Evolutionary conservation across 2,113 vertebrate genomes (phyloP).

Genomic region (Nettapus auritus): DNA sequence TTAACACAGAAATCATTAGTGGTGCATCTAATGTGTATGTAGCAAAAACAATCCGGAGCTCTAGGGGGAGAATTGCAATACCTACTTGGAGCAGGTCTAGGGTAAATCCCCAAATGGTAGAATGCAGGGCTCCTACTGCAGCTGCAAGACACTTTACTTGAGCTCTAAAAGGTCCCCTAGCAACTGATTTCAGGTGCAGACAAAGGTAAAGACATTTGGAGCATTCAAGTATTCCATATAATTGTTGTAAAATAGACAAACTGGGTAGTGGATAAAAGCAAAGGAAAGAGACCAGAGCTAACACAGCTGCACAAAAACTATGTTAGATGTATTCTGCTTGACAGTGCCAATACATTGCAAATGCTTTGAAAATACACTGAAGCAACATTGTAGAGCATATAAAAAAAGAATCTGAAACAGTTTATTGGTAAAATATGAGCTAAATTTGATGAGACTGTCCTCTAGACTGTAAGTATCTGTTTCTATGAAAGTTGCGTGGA

Average conservation of each 20-base stretch:
- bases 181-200: not conserved
- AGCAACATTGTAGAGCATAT: not conserved
- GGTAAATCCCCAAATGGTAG: not conserved
- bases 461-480: slow-evolving; percentile 20
- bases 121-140: not conserved
- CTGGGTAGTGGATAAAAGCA: not conserved
- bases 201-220: not conserved
- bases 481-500: not conserved
- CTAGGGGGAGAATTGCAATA: not conserved
- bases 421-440: slow-evolving; percentile 2
- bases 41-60: not conserved
- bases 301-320: not conserved
- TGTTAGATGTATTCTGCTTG: not conserved
- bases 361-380: not conserved
- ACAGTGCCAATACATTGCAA: not conserved
- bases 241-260: not conserved
- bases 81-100: not conserved
- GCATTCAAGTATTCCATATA: not conserved
- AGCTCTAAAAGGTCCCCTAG: not conserved
- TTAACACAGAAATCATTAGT: not conserved
- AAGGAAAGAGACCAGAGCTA: not conserved
- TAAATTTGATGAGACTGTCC: slow-evolving; percentile 40
- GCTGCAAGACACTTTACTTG: not conserved
- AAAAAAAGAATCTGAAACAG: slow-evolving; percentile 36
- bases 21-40: not conserved